Base-by-base conservation (phyloP, 2,113 vertebrate genomes). In the Lampris megalopsis region DNA sequence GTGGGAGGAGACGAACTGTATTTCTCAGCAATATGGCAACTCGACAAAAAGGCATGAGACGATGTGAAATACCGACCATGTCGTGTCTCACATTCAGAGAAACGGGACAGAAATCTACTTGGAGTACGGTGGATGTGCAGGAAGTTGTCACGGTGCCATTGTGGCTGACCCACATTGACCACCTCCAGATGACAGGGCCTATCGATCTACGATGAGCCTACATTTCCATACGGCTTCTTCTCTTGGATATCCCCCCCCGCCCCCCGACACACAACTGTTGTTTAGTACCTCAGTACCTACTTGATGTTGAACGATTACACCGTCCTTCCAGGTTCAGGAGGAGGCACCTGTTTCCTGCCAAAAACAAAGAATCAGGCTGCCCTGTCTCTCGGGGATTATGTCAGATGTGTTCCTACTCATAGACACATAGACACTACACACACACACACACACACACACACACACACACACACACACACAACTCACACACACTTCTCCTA, bases 301-400 rank as follows among this genome's bases (percentile, higher is more conserved):
- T 53, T 52, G 52, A 80, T 76, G 48, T 61, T 85, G 74, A 75
- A 43, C 6, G 57, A 74, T 69, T 73, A 60, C 6, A 62, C 77
- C 67, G 36, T 71, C 65, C 70, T 74, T 88, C 73, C 75, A 85
- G 83, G 75, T 80, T 86, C 24, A 58, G 62, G 74, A 89, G 86
- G 88, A 91, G 88, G 73, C 88, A 91, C 89, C 90, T 88, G 91
- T 79, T 93, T 90, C 90, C 89, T 90, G 77, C 63, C 79, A 10
- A 54, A 50, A 58, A 75, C 63, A 60, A 79, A 71, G 7, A 49
- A 49, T 6, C 49, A 72, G 11, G 24, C 36, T 8, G 62, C 36
- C 42, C 13, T 84, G n/a, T 65, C 63, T 45, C 86, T 79, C 73
- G 64, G 73, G 68, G 81, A 81, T 67, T n/a, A 50, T 38, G 67